A percentile compares a stretch with the other conserved stretches of the same genome.
phyloP scores from a whole-genome alignment of 2,113 vertebrate genomes.

The Gallinago media region DNA sequence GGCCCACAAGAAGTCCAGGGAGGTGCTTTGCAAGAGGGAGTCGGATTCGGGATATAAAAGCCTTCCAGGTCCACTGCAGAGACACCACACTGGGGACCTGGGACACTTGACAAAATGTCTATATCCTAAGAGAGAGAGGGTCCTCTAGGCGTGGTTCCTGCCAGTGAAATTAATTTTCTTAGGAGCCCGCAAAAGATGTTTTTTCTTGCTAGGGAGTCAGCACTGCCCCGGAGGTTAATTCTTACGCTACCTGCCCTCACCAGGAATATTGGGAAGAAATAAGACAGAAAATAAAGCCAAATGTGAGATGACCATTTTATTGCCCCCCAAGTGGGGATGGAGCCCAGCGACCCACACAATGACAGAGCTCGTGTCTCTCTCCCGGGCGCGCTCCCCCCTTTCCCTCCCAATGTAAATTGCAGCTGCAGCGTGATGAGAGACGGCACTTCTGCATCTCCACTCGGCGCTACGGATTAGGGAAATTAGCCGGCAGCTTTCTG shows the following conservation, averaged over 20 bases:
- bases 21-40: not conserved
- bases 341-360: not conserved
- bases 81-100: not conserved
- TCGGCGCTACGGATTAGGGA: not conserved
- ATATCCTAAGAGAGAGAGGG: not conserved
- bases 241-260: not conserved
- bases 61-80: not conserved
- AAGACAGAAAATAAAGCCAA: not conserved
- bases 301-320: not conserved
- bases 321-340: not conserved
- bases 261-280: not conserved
- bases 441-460: not conserved
- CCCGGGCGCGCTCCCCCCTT: rapidly evolving
- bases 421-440: not conserved
- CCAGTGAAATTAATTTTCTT: not conserved
- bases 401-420: not conserved
- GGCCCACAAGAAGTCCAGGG: not conserved
- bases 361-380: not conserved
- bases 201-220: not conserved
- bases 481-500: not conserved
- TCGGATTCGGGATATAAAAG: not conserved
- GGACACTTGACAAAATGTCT: not conserved
- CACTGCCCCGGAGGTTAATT: not conserved
- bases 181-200: not conserved
- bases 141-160: not conserved